Evolutionary conservation across 2,113 vertebrate genomes (phyloP).

Genomic region (Calypte anna): DNA sequence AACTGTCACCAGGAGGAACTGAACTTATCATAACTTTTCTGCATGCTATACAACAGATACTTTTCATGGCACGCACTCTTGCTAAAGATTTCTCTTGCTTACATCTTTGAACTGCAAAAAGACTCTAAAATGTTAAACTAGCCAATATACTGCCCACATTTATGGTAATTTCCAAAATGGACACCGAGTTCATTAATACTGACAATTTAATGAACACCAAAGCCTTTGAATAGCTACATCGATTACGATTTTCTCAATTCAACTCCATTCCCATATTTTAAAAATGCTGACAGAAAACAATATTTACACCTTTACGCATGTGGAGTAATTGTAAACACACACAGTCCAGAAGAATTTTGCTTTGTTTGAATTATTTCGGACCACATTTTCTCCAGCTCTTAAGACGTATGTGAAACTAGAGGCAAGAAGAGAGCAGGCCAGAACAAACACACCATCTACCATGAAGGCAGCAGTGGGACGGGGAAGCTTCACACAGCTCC

Average conservation of each 20-base stretch:
- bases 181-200: not conserved
- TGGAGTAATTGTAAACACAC: accelerated
- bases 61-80: not conserved
- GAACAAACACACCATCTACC: not conserved
- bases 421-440: not conserved
- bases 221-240: not conserved
- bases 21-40: not conserved
- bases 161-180: not conserved
- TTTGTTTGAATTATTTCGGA: not conserved
- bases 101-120: not conserved
- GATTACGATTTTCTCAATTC: not conserved
- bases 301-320: not conserved
- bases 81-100: not conserved
- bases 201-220: not conserved
- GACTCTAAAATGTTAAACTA: not conserved
- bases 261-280: not conserved
- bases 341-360: not conserved
- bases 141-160: not conserved
- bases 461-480: accelerated
- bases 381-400: accelerated
- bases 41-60: not conserved
- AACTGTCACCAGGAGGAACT: accelerated
- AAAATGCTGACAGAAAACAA: not conserved
- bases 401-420: not conserved
- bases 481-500: accelerated